phyloP scores from a whole-genome alignment of 2,888 invertebrate genomes.

The Allophyes oxyacanthae region DNA sequence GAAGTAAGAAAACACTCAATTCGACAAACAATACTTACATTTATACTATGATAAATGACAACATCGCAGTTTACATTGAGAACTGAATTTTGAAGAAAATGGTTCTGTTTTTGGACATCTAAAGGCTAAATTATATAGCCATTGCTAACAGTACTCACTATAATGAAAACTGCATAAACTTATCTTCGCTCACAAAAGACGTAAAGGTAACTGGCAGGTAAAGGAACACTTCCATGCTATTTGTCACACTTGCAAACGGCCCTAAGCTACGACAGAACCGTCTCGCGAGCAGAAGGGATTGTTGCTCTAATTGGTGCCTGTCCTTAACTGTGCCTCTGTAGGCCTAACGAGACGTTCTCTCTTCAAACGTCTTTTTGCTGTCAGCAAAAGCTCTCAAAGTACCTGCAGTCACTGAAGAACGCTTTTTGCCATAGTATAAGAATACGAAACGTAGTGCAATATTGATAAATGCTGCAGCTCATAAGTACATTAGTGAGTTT shows the following conservation, averaged over 20 bases:
- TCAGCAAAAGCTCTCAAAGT: slow-evolving; percentile 16
- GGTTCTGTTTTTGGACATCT: too few relatives aligned
- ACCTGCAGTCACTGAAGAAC: slow-evolving; percentile 1
- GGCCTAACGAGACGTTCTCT: slow-evolving; percentile 53
- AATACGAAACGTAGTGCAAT: neutral
- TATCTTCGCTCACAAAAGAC: too few relatives aligned
- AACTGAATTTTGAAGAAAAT: too few relatives aligned
- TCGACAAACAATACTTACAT: too few relatives aligned
- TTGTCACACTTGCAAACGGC: slow-evolving; percentile 22
- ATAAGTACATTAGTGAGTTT: neutral
- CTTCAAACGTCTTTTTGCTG: slow-evolving; percentile 49
- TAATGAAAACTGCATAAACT: neutral
- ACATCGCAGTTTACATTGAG: too few relatives aligned
- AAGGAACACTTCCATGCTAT: slow-evolving; percentile 18
- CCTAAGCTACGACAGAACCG: slow-evolving; percentile 21
- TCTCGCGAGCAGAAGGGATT: slow-evolving; percentile 42
- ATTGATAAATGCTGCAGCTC: slow-evolving; percentile 7
- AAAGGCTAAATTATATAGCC: neutral
- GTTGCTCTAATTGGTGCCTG: slow-evolving; percentile 57
- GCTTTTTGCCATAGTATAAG: neutral
- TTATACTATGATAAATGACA: too few relatives aligned
- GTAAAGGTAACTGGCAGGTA: neutral
- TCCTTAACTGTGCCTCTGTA: slow-evolving; percentile 43
- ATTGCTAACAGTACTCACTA: too few relatives aligned
- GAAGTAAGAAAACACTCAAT: neutral